Conservation (phyloP, 2,888 invertebrate species). For the Nomada ferruginata region DNA sequence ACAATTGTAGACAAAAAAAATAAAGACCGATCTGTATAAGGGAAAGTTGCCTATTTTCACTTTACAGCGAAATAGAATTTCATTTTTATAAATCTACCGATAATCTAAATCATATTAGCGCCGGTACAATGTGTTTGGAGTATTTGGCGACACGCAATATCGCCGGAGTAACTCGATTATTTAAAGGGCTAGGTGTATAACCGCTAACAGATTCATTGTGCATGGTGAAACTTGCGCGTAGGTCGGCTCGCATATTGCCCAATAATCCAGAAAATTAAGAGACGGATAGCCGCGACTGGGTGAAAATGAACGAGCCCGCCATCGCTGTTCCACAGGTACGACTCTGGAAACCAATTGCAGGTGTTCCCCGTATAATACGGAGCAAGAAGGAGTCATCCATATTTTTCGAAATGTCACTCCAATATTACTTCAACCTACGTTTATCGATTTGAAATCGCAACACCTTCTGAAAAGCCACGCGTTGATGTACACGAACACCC, state of each 20-base stretch:
- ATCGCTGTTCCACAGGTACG: slow-evolving; percentile 62
- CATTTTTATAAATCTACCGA: not conserved
- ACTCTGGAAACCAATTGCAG: slow-evolving; percentile 74
- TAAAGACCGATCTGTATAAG: too few species aligned
- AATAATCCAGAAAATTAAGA: slow-evolving; percentile 77
- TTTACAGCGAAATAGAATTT: not conserved
- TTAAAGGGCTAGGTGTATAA: not conserved
- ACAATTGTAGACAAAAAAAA: not conserved
- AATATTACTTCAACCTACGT: too few species aligned
- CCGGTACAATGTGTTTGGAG: not conserved
- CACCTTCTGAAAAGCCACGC: too few species aligned
- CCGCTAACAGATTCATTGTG: slow-evolving; percentile 55
- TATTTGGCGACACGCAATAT: not conserved
- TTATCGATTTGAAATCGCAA: too few species aligned
- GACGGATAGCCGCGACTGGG: slow-evolving; percentile 65
- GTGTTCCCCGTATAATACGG: too few species aligned
- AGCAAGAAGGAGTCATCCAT: too few species aligned
- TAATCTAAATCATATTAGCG: not conserved
- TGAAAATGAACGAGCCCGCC: slow-evolving; percentile 54
- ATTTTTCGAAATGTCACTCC: too few species aligned
- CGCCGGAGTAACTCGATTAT: not conserved
- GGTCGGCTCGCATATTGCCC: slow-evolving; percentile 72
- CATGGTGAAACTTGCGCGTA: slow-evolving; percentile 63
- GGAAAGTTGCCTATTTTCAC: not conserved
- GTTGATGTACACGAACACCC: too few species aligned